Conservation (phyloP, 1,140 invertebrate genomes). For the Penaeus vannamei region DNA sequence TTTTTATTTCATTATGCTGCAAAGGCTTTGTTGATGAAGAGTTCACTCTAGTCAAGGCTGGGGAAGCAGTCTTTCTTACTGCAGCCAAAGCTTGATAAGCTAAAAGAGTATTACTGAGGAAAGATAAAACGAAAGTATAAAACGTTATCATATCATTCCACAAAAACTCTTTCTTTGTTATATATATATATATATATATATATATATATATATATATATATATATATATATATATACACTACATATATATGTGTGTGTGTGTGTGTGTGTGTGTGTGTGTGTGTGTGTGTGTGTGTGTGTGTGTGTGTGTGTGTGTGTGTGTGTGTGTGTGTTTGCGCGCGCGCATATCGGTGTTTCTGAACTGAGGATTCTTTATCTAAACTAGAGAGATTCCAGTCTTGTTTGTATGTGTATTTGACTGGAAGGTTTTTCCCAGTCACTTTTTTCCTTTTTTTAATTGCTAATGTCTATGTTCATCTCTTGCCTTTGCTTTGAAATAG, state of each 20-base stretch:
- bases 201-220: too few species aligned
- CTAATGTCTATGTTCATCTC: background rate
- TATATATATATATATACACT: background rate
- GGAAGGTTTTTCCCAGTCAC: background rate
- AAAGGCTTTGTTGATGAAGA: too few species aligned
- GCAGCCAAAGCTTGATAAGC: too few species aligned
- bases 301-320: background rate
- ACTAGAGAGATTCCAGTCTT: background rate
- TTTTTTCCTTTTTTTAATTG: background rate
- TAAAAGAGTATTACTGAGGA: too few species aligned
- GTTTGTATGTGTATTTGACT: background rate
- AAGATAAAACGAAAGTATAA: too few species aligned
- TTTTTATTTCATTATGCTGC: too few species aligned
- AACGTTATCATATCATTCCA: too few species aligned
- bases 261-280: background rate
- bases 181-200: too few species aligned
- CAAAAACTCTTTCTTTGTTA: too few species aligned
- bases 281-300: background rate
- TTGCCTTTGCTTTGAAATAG: background rate
- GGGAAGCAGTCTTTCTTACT: too few species aligned
- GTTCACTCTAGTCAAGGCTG: too few species aligned
- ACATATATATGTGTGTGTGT: background rate
- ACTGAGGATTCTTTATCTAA: background rate
- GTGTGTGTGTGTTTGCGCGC: background rate
- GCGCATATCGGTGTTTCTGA: background rate